Conservation (phyloP, 2,888 invertebrate species). For the Trissolcus japonicus region DNA sequence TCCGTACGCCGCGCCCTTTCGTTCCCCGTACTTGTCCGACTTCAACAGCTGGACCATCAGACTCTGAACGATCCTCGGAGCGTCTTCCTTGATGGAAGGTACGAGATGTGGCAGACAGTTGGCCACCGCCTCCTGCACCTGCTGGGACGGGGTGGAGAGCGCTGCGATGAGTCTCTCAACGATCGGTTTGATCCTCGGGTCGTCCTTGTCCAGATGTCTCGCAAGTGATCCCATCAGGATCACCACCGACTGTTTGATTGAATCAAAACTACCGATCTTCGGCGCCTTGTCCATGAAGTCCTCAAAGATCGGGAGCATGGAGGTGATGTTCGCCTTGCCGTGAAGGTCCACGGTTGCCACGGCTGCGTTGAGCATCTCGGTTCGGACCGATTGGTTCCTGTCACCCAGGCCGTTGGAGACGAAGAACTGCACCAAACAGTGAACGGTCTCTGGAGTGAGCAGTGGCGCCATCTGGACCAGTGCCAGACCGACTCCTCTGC, state of each 20-base stretch:
- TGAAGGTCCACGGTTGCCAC: slow-evolving; percentile 93
- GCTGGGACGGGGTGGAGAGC: slow-evolving; percentile 96
- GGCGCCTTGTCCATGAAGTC: slow-evolving; percentile 95
- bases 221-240: slow-evolving; percentile 98
- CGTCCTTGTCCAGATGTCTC: slow-evolving; percentile 94
- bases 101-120: slow-evolving; percentile 96
- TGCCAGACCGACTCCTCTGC: slow-evolving; percentile 92
- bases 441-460: slow-evolving; percentile 82
- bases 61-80: slow-evolving; percentile 90
- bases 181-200: slow-evolving; percentile 94
- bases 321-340: slow-evolving; percentile 85
- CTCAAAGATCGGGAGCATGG: slow-evolving; percentile 93
- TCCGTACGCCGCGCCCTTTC: slow-evolving; percentile 97
- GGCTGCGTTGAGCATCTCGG: slow-evolving; percentile 96
- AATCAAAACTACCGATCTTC: slow-evolving; percentile 91
- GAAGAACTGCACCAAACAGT: slow-evolving; percentile 86
- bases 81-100: slow-evolving; percentile 93
- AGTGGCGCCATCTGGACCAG: slow-evolving; percentile 87
- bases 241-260: slow-evolving; percentile 96
- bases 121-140: slow-evolving; percentile 98
- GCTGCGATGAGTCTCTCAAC: slow-evolving; percentile 92
- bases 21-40: slow-evolving; percentile 93
- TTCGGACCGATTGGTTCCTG: slow-evolving; percentile 87
- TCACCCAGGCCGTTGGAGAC: slow-evolving; percentile 92
- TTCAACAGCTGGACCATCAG: slow-evolving; percentile 91